Base-by-base conservation (phyloP, 2,113 vertebrate species). In the Chionodraco myersi region DNA sequence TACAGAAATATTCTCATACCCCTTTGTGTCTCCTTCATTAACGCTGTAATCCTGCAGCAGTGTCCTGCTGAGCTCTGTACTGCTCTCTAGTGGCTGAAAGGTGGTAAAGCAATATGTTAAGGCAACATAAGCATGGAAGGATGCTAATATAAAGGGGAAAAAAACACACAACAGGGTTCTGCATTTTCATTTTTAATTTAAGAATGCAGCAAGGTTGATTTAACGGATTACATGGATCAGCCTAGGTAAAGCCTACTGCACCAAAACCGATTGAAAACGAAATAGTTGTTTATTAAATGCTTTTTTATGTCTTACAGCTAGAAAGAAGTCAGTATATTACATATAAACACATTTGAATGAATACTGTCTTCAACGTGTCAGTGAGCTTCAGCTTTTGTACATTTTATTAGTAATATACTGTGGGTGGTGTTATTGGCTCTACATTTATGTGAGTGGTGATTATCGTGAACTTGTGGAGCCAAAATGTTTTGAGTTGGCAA, bases 51-150 rank as follows among this genome's bases (percentile, higher is more conserved):
- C 58, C 72, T 89, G 87, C 82, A 90, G 80, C 75, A 73, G 56
- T 5, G 59, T 75, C 71, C 80, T 89, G 44, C 74, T 91, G 89
- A 85, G 92, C 93, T 89, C 92, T 91, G 88, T 83, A 72, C 89
- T 90, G 88, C 92, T 18, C 93, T 94, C 94, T 95, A 89, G 94
- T 93, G 94, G 93, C 47, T 2, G 12, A 60, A 61, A 58, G 26
- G 0, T 3, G 45, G 78, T 54, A 93, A 5, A 72, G 79, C 89
- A 81, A 1, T 44, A 65, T 66, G 30, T 7, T 44, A 79, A 16
- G 66, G 60, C 84, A 58, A 30, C 21, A 56, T 5, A 57, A 71
- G 15, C 23, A 10, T 47, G 21, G 26, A 26, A 15, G 1, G 3
- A 41, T 41, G 36, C 36, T 7, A 6, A 41, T 41, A 7, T 41